Conservation (phyloP, 92 coral and sea anemone genomes). For the Siderastrea radians region DNA sequence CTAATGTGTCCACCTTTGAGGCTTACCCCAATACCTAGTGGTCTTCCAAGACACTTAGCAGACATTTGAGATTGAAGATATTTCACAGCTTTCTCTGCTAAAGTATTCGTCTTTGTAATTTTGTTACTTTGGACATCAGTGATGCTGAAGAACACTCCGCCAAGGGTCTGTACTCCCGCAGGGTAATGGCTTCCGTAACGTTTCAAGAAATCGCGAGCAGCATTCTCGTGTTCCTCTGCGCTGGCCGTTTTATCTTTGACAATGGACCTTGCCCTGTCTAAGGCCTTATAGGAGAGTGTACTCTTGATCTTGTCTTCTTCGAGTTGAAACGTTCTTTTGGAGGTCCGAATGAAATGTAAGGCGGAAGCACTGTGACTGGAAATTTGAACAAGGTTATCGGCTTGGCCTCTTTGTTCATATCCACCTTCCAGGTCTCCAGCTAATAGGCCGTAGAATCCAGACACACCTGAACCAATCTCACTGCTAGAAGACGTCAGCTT, state of each 20-base stretch:
- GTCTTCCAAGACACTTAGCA: not conserved
- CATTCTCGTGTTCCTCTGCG: not conserved
- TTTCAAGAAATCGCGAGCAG: slow-evolving; percentile 30
- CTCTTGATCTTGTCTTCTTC: slow-evolving; percentile 18
- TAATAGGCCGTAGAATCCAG: slow-evolving; percentile 32
- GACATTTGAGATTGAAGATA: slow-evolving; percentile 32
- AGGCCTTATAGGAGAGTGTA: slow-evolving; percentile 6
- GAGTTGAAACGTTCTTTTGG: slow-evolving; percentile 17
- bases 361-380: slow-evolving; percentile 16
- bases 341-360: slow-evolving; percentile 25
- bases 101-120: not conserved
- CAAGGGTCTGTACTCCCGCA: slow-evolving; percentile 53
- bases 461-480: slow-evolving; percentile 12
- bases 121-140: slow-evolving; percentile 34
- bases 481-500: slow-evolving; percentile 18
- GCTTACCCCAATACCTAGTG: slow-evolving; percentile 22
- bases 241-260: not conserved
- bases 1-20: not conserved
- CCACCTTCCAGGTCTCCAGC: slow-evolving; percentile 21
- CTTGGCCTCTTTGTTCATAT: not conserved
- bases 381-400: not conserved
- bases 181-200: slow-evolving; percentile 65
- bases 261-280: slow-evolving; percentile 19
- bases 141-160: slow-evolving; percentile 48
- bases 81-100: slow-evolving; percentile 13